A percentile compares a stretch with the other conserved stretches of the same genome.
These are phyloP conservation scores for Drosophila saltans DNA, from an alignment of 1,140 invertebrate genomes.

Conservation along the genomic window DNA sequence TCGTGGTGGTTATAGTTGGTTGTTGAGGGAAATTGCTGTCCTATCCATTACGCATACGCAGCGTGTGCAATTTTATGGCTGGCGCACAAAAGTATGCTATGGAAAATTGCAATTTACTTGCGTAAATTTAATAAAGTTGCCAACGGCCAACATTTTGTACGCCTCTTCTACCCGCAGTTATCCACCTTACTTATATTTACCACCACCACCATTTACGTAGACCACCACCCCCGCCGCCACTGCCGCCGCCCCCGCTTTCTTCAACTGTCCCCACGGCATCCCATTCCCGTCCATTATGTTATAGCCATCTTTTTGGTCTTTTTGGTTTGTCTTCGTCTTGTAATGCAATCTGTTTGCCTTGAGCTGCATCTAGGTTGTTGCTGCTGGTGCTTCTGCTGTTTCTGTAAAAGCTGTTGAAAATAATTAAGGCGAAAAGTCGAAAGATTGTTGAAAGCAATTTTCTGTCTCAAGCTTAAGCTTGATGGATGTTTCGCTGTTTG, in stretches of 20 bases:
- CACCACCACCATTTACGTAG: neutral
- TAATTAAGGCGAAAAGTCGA: conserved; percentile 67
- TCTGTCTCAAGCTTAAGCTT: conserved; percentile 28
- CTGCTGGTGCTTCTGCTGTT: conserved; percentile 51
- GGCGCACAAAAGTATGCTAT: conserved; percentile 39
- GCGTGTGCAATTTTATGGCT: conserved; percentile 53
- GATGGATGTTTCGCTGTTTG: conserved; percentile 23
- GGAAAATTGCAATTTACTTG: conserved; percentile 77
- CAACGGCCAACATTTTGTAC: conserved; percentile 27
- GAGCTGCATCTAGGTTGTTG: conserved; percentile 41
- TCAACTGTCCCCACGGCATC: too few relatives aligned
- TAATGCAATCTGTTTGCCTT: conserved; percentile 65
- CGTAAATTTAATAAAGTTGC: conserved; percentile 74
- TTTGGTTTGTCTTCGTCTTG: conserved; percentile 53
- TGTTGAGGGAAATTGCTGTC: conserved; percentile 3
- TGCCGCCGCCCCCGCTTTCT: neutral
- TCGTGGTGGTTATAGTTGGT: neutral
- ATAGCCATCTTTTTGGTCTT: conserved; percentile 21
- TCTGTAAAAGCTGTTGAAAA: conserved; percentile 71
- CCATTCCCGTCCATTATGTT: neutral
- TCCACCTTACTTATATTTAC: neutral
- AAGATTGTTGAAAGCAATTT: conserved; percentile 17
- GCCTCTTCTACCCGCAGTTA: too few relatives aligned
- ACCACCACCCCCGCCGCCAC: neutral
- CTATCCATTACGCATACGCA: conserved; percentile 64